Percentiles rank a stretch among this genome's conserved stretches.
Evolutionary conservation across 2,113 vertebrate genomes (phyloP).

Genomic region (Malurus elegans): DNA sequence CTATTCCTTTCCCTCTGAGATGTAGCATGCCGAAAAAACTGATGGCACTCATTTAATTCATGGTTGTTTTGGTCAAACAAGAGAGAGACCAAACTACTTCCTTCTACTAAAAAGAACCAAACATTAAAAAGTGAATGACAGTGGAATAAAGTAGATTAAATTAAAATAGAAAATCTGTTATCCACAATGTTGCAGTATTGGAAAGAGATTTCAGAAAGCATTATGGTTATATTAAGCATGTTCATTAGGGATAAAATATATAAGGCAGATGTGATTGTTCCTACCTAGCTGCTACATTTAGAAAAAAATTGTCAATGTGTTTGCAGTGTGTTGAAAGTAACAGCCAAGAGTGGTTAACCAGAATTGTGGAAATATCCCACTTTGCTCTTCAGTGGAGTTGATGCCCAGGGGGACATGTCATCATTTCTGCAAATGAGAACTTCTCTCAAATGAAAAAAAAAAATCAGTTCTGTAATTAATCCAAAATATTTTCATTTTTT

Average conservation of each 20-base stretch:
- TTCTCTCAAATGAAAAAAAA: background rate
- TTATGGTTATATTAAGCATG: background rate
- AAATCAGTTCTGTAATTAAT: background rate
- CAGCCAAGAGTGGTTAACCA: background rate
- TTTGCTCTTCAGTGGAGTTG: background rate
- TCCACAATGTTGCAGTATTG: background rate
- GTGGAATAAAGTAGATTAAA: background rate
- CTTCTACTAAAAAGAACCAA: background rate
- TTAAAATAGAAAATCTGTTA: background rate
- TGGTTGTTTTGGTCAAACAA: background rate
- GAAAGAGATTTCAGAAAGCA: background rate
- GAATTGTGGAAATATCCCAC: background rate
- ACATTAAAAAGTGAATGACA: background rate
- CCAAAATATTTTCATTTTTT: background rate
- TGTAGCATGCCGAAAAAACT: background rate
- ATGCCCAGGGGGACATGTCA: background rate
- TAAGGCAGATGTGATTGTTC: background rate
- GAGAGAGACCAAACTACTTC: background rate
- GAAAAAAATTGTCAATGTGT: background rate
- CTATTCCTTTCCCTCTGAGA: background rate
- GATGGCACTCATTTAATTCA: background rate
- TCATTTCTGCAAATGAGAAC: background rate
- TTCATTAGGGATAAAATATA: background rate
- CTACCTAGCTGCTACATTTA: background rate
- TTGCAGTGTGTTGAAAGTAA: background rate